A percentile compares a stretch with the other conserved stretches of the same genome.
phyloP scores from a whole-genome alignment of 2,888 invertebrate genomes.

The Erebia aethiops region DNA sequence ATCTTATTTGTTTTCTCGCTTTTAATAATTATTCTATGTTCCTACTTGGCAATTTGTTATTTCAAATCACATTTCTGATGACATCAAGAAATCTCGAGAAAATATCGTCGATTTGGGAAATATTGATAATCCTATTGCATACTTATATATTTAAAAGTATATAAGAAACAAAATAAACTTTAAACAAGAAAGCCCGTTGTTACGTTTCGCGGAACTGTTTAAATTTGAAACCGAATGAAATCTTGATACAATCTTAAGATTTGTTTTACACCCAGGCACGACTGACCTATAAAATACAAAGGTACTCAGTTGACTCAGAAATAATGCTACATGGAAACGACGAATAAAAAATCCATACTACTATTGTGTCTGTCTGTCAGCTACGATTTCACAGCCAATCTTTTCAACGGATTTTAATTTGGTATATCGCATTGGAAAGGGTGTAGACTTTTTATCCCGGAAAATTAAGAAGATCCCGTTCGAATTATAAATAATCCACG shows the following conservation, averaged over 20 bases:
- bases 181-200: slow-evolving; percentile 13
- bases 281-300: slow-evolving; percentile 40
- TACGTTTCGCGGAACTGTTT: slow-evolving; percentile 22
- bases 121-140: neutral
- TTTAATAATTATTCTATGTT: no score
- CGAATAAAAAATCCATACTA: slow-evolving; percentile 8
- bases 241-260: slow-evolving; percentile 34
- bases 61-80: neutral
- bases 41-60: no score
- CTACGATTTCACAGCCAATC: no score
- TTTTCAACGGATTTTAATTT: no score
- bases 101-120: neutral
- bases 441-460: no score
- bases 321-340: slow-evolving; percentile 20
- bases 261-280: slow-evolving; percentile 41
- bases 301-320: slow-evolving; percentile 18
- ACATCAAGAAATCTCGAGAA: neutral
- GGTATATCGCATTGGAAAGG: no score
- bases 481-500: no score
- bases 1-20: neutral
- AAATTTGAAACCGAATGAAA: slow-evolving; percentile 29
- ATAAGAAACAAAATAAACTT: neutral
- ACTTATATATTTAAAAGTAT: neutral
- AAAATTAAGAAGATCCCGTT: no score
- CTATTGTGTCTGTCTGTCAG: no score